Evolutionary conservation across 2,888 invertebrate genomes (phyloP).

Genomic region (Bugula neritina): DNA sequence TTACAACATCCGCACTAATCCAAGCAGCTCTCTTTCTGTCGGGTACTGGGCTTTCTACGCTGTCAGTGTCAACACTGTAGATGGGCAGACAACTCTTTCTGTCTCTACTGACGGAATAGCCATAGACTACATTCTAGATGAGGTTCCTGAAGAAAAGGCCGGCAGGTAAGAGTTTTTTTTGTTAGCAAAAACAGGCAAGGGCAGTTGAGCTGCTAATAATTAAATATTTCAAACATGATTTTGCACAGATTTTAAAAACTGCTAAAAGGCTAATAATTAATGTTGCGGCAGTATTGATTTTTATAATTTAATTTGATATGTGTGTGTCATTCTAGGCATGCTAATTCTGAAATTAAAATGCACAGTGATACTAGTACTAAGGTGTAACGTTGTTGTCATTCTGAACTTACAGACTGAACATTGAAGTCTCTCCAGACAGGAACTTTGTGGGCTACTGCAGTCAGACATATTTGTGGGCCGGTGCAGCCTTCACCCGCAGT

Average conservation of each 20-base stretch:
- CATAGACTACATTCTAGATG: not conserved
- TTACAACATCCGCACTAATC: not conserved
- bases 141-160: not conserved
- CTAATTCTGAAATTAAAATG: no score
- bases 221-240: not conserved
- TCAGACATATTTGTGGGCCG: constrained; percentile 14
- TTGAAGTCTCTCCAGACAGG: not conserved
- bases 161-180: not conserved
- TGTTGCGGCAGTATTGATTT: not conserved
- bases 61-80: not conserved
- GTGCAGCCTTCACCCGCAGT: not conserved
- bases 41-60: not conserved
- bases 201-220: no score
- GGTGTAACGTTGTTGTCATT: no score
- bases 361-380: no score
- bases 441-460: constrained; percentile 13
- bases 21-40: not conserved
- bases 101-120: not conserved
- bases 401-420: constrained; percentile 1
- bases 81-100: not conserved
- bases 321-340: no score
- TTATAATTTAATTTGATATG: not conserved
- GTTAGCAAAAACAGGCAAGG: no score
- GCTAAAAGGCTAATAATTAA: not conserved
- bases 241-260: not conserved